Evolutionary conservation across 2,113 vertebrate species (phyloP).

Genomic region (Petrocephalus zakoni): DNA sequence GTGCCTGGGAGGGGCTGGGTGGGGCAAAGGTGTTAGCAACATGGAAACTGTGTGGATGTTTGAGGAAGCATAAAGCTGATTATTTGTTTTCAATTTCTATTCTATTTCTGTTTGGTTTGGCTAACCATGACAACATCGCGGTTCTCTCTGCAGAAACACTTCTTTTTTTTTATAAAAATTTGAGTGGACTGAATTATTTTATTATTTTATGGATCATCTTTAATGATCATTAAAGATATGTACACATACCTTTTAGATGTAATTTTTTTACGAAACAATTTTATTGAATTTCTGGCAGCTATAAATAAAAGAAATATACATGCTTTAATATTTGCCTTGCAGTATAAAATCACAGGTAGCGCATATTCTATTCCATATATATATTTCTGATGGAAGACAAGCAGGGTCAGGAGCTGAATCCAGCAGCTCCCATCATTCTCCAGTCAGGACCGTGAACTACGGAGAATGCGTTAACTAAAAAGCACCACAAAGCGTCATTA

Average conservation of each 20-base stretch:
- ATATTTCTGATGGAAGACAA: no score
- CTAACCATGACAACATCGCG: no score
- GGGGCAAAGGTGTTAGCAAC: background rate
- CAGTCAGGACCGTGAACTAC: background rate
- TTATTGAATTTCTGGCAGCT: background rate
- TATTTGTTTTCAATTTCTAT: no score
- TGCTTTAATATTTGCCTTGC: background rate
- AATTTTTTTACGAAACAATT: background rate
- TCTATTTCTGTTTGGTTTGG: no score
- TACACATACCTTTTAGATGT: background rate
- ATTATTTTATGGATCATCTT: no score
- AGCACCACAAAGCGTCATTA: background rate
- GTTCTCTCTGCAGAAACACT: background rate
- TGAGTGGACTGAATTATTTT: background rate
- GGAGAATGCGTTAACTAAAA: background rate
- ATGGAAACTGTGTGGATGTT: background rate
- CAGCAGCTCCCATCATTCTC: background rate
- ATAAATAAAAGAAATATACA: background rate
- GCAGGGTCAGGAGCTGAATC: background rate
- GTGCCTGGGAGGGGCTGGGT: background rate
- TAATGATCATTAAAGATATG: no score
- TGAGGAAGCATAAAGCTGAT: no score
- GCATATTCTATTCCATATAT: no score
- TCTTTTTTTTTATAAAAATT: background rate
- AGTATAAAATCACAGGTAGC: background rate